phyloP scores from a whole-genome alignment of 1,140 invertebrate genomes.

The Leptinotarsa lineolata region DNA sequence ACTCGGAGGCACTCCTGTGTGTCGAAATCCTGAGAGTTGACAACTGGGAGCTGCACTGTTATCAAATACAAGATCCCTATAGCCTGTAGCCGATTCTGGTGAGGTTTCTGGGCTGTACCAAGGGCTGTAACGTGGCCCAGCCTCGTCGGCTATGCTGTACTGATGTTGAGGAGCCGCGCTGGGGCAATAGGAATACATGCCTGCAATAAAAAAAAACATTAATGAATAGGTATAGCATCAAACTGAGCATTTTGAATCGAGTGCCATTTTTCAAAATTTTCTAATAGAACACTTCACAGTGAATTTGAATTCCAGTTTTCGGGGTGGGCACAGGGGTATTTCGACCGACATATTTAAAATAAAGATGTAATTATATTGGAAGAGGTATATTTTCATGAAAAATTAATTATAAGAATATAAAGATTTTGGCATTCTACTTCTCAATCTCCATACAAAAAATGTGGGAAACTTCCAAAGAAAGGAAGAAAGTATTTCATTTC shows the following conservation, averaged over 20 bases:
- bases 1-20: constrained; percentile 60
- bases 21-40: constrained; percentile 63
- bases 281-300: too few species aligned
- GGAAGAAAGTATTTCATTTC: too few species aligned
- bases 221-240: background rate
- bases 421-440: too few species aligned
- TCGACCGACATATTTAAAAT: too few species aligned
- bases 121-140: constrained; percentile 59
- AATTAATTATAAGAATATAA: too few species aligned
- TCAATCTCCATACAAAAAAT: too few species aligned
- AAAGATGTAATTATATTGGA: too few species aligned
- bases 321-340: too few species aligned
- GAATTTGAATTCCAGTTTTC: too few species aligned
- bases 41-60: constrained; percentile 59
- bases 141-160: constrained; percentile 61
- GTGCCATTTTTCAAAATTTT: background rate
- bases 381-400: too few species aligned
- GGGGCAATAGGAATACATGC: constrained; percentile 54
- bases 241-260: background rate
- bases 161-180: constrained; percentile 60
- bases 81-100: constrained; percentile 60
- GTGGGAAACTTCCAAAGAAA: too few species aligned
- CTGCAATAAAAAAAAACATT: background rate
- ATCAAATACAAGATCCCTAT: constrained; percentile 53
- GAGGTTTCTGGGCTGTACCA: constrained; percentile 62